phyloP scores from a whole-genome alignment of 2,797 vertebrate species.

The Pelodytes ibericus region DNA sequence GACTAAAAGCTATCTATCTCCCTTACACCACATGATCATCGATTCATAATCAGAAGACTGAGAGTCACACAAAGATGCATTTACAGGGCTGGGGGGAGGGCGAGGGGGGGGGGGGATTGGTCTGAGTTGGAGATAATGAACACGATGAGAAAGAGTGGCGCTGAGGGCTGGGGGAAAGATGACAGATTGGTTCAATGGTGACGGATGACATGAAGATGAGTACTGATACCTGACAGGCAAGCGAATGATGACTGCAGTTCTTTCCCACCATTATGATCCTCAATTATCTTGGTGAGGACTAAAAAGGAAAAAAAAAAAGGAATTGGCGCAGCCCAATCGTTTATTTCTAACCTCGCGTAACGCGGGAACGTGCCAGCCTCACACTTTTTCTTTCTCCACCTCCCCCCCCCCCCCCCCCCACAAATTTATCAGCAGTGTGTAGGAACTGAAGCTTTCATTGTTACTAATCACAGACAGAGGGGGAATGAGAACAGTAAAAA shows the following conservation, averaged over 20 bases:
- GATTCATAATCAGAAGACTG: conserved; percentile 97
- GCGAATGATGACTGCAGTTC: conserved; percentile 87
- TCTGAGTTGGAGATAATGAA: conserved; percentile 88
- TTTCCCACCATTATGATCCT: conserved; percentile 86
- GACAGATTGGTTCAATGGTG: conserved; percentile 89
- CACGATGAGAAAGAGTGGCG: conserved; percentile 84
- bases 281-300: conserved; percentile 86
- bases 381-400: conserved; percentile 51
- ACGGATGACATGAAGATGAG: conserved; percentile 88
- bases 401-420: no score
- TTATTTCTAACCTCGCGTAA: conserved; percentile 69
- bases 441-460: conserved; percentile 65
- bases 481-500: conserved; percentile 59
- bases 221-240: conserved; percentile 91
- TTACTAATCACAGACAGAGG: conserved; percentile 60
- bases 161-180: conserved; percentile 80
- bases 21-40: conserved; percentile 99
- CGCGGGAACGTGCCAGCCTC: conserved; percentile 59
- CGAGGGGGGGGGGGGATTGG: conserved; percentile 67
- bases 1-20: conserved; percentile 99
- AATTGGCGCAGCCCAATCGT: conserved; percentile 74
- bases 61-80: conserved; percentile 85
- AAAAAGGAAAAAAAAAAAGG: conserved; percentile 59
- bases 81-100: conserved; percentile 70
- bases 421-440: conserved; percentile 63